Percentiles rank a stretch among this genome's conserved stretches.
phyloP scores from a whole-genome alignment of 2,888 invertebrate genomes.

The Eupithecia tripunctaria region DNA sequence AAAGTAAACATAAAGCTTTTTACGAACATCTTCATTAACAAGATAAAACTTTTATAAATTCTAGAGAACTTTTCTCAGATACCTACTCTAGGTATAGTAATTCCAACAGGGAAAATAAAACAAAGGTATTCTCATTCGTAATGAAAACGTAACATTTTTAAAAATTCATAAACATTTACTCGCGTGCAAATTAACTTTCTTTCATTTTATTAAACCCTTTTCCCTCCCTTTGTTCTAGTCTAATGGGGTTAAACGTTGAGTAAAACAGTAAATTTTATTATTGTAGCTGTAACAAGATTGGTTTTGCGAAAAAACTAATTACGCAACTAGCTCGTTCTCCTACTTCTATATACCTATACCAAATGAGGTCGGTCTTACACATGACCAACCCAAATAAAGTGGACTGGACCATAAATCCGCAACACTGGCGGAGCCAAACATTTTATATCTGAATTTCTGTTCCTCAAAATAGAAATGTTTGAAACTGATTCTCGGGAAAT shows the following conservation, averaged over 20 bases:
- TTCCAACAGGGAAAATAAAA: constrained; percentile 21
- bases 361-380: not conserved
- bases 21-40: constrained; percentile 2
- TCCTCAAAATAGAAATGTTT: not conserved
- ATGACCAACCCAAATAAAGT: constrained; percentile 1
- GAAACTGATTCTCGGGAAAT: not conserved
- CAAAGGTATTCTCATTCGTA: constrained; percentile 3
- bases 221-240: constrained; percentile 1
- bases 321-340: not conserved
- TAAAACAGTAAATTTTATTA: not conserved
- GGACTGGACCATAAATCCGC: constrained; percentile 3
- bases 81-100: constrained; percentile 8
- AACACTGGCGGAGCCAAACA: not conserved
- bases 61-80: not conserved
- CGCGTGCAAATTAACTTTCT: constrained; percentile 10
- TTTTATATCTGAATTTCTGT: not conserved
- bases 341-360: not conserved
- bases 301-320: constrained; percentile 2
- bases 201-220: constrained; percentile 3
- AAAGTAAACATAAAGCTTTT: not conserved
- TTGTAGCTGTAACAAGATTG: not conserved
- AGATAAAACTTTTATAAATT: constrained; percentile 8
- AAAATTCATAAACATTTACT: constrained; percentile 9
- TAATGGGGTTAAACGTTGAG: not conserved
- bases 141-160: constrained; percentile 20